These are phyloP conservation scores for Zosterops hypoxanthus DNA, from an alignment of 2,113 vertebrate genomes.

Conservation along the genomic window DNA sequence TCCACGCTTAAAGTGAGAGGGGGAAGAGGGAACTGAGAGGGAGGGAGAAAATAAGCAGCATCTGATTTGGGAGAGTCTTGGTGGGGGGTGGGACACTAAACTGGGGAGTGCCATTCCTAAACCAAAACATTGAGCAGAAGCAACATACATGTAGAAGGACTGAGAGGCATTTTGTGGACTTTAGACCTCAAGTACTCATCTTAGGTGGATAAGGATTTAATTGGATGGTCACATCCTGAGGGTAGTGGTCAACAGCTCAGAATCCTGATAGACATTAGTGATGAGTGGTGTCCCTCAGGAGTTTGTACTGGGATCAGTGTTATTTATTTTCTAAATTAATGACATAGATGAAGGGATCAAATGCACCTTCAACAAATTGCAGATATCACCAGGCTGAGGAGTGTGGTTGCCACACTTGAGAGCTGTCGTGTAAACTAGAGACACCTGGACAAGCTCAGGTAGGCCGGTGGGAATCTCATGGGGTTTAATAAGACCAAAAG, in stretches of 20 bases:
- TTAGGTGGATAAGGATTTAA: not conserved
- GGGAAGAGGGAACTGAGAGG: no score
- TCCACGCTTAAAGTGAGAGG: not conserved
- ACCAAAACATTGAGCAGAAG: not conserved
- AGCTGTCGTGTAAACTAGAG: accelerated
- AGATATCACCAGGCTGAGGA: not conserved
- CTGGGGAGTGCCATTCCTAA: not conserved
- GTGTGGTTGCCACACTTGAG: not conserved
- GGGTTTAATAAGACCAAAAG: not conserved
- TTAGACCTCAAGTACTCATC: not conserved
- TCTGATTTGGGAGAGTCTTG: not conserved
- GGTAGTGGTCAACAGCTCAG: not conserved
- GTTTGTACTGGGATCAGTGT: not conserved
- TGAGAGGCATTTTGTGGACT: not conserved
- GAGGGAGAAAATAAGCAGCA: not conserved
- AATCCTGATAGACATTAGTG: not conserved
- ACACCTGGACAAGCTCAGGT: not conserved
- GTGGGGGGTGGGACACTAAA: not conserved
- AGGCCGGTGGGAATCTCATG: not conserved
- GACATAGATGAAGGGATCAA: not conserved
- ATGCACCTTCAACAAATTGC: not conserved
- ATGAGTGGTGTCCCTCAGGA: not conserved
- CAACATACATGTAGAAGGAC: not conserved
- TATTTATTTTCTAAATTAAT: not conserved
- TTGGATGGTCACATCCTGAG: accelerated